A percentile compares a stretch with the other conserved stretches of the same genome.
Conservation (phyloP, 2,888 invertebrate species). For the Doris montereyensis region DNA sequence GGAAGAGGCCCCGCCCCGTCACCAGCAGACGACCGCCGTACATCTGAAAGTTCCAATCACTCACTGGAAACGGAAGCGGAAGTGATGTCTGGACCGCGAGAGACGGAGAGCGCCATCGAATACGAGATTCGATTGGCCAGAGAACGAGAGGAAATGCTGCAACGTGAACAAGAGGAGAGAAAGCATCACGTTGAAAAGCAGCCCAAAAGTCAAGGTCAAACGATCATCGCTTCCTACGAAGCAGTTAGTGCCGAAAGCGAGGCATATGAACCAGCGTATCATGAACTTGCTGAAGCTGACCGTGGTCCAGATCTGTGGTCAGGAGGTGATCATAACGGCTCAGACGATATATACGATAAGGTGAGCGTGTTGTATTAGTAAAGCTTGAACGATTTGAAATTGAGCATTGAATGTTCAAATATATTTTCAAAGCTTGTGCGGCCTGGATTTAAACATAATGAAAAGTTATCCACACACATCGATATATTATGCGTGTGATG, state of each 20-base stretch:
- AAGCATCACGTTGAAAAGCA: conserved; percentile 49
- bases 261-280: conserved; percentile 47
- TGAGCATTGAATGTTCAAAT: too few relatives aligned
- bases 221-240: conserved; percentile 33
- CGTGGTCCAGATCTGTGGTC: conserved; percentile 59
- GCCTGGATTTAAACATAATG: too few relatives aligned
- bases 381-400: too few relatives aligned
- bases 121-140: conserved; percentile 67
- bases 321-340: conserved; percentile 52
- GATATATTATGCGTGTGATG: too few relatives aligned
- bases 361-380: conserved; percentile 45
- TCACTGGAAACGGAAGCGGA: conserved; percentile 21
- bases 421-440: too few relatives aligned
- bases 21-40: conserved; percentile 63
- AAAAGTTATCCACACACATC: too few relatives aligned
- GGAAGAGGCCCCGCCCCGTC: conserved; percentile 37
- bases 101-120: conserved; percentile 65
- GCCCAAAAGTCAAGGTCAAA: conserved; percentile 8
- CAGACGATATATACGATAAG: conserved; percentile 53
- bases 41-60: conserved; percentile 53
- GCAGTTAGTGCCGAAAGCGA: conserved; percentile 44
- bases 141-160: conserved; percentile 63
- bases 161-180: conserved; percentile 59
- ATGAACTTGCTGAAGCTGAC: conserved; percentile 68
- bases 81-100: conserved; percentile 45